Evolutionary conservation across 2,113 vertebrate species (phyloP), one percentile per base, ranked within the genome.

Genomic region (Pionites leucogaster): DNA sequence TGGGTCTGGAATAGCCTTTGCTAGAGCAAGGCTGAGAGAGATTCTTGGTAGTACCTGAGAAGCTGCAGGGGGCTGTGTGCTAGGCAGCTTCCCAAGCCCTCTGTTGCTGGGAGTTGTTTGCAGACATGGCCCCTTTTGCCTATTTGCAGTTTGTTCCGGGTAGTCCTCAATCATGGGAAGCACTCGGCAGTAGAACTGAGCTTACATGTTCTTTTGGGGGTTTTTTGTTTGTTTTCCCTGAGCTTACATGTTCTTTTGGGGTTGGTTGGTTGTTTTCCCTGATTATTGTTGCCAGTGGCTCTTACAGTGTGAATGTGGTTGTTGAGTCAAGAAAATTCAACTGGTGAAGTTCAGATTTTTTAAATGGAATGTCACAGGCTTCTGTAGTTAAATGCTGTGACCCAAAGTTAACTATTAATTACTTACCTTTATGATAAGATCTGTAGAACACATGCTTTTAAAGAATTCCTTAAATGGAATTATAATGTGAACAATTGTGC

Each of bases 121-220:
- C 39, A 16, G 44, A 5, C 33, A 17, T 39, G 15, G 68, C 14
- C 59, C 37, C 2, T 53, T 6, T 11, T 15, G 82, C 44, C 29
- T 18, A 10, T 37, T n/a, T 2, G 42, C 37, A 9, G 29, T 1
- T 0, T 3, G 23, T 37, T 8, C 27, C 20, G 24, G 23, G 2
- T 7, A 24, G 9, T 13, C 16, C 69, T 62, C 37, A 2, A 10
- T 2, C 53, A 7, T 0, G 2, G 35, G 39, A 25, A 11, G 70
- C 24, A 9, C 64, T 39, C 12, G 12, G 1, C 10, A 8, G 15
- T 31, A 31, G 44, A 18, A n/a, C 23, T 41, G 60, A 17, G n/a
- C 28, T 42, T 49, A 11, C 4, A 5, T 18, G 3, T 12, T 42
- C 41, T 71, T 44, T 35, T 57, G 8, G 25, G 50, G 3, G 37